A percentile compares a stretch with the other conserved stretches of the same genome.
These are phyloP conservation scores for Megaceryle torquata DNA, from an alignment of 2,113 vertebrate species.

Conservation along the genomic window DNA sequence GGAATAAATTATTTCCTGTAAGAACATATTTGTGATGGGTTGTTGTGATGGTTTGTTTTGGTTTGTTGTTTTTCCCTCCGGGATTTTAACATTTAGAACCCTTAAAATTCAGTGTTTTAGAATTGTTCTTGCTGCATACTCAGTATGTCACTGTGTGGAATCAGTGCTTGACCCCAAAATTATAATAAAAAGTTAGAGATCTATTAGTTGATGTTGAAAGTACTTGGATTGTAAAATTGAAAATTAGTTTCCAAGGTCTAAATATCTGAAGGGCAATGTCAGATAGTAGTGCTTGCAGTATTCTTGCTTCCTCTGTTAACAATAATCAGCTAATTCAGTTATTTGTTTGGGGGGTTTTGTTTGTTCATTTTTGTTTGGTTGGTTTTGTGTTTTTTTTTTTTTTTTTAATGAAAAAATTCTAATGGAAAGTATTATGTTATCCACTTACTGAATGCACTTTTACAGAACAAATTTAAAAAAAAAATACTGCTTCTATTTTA, in stretches of 20 bases:
- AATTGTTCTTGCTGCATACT: neutral
- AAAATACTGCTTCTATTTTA: neutral
- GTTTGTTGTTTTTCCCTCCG: neutral
- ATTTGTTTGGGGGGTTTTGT: no score
- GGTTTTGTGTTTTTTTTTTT: no score
- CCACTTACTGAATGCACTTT: neutral
- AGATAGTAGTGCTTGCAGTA: neutral
- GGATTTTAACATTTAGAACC: neutral
- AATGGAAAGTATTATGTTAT: neutral
- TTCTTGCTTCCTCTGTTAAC: neutral
- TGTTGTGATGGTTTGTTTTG: neutral
- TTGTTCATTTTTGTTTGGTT: no score
- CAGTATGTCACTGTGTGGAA: neutral
- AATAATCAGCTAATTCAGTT: neutral
- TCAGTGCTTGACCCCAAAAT: neutral
- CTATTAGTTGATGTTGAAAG: neutral
- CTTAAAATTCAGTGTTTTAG: neutral
- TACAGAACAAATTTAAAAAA: neutral
- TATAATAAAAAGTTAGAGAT: neutral
- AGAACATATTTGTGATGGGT: neutral
- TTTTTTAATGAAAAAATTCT: neutral
- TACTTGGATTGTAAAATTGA: neutral
- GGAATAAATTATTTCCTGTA: neutral
- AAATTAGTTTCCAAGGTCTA: neutral
- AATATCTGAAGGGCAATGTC: neutral